These are phyloP conservation scores for Maccullochella peelii DNA, from an alignment of 2,113 vertebrate genomes.

Conservation along the genomic window DNA sequence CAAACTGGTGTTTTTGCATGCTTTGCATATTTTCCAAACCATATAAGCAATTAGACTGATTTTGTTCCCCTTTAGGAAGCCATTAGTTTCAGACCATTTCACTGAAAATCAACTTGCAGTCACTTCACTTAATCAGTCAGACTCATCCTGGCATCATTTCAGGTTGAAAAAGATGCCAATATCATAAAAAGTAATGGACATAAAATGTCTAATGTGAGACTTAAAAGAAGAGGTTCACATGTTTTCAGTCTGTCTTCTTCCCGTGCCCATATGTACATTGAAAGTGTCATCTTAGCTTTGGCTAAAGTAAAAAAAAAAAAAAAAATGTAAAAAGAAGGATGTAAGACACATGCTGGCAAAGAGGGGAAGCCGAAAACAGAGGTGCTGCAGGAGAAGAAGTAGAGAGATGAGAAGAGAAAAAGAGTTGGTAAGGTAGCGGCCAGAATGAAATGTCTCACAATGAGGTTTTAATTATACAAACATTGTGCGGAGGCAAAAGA, in stretches of 20 bases:
- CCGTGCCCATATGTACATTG: too few species aligned
- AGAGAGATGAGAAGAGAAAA: too few species aligned
- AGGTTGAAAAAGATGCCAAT: neutral
- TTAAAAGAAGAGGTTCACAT: too few species aligned
- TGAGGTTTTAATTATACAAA: neutral
- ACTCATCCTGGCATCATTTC: neutral
- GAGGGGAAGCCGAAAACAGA: too few species aligned
- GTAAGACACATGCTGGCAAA: too few species aligned
- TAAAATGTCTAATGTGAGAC: too few species aligned
- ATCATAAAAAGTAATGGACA: neutral
- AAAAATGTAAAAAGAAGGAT: too few species aligned
- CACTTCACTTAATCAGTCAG: too few species aligned
- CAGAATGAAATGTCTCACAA: neutral
- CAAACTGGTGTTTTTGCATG: neutral
- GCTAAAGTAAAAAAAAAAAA: too few species aligned
- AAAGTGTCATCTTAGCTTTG: too few species aligned
- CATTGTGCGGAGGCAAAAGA: neutral
- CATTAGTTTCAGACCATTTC: neutral
- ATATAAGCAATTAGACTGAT: neutral
- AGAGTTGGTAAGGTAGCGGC: neutral
- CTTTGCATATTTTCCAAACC: neutral
- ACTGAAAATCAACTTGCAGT: neutral
- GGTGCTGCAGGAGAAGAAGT: too few species aligned
- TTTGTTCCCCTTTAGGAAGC: neutral
- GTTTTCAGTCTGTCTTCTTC: too few species aligned